Conservation (phyloP, 2,113 vertebrate species). For the Xiphophorus couchianus region DNA sequence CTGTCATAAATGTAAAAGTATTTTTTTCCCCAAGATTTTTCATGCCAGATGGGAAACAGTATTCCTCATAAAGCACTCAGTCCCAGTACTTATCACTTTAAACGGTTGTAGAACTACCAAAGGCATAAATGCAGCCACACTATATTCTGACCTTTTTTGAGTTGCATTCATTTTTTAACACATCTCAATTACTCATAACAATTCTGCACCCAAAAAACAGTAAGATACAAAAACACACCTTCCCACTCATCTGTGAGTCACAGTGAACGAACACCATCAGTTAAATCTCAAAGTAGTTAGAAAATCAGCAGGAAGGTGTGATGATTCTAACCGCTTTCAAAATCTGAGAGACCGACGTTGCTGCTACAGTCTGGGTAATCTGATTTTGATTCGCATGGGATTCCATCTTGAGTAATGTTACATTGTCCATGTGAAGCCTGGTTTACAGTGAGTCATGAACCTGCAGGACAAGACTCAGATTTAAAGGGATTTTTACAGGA, state of each 20-base stretch:
- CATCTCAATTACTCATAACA: constrained; percentile 2
- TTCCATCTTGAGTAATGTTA: constrained; percentile 14
- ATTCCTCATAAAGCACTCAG: neutral
- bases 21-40: neutral
- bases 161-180: neutral
- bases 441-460: constrained; percentile 35
- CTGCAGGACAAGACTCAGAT: constrained; percentile 24
- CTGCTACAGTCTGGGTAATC: constrained; percentile 1
- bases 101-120: too few relatives aligned
- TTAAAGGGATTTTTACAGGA: constrained; percentile 15
- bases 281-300: neutral
- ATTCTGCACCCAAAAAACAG: neutral
- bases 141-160: neutral
- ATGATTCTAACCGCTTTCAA: constrained; percentile 2
- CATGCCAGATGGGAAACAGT: neutral
- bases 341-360: neutral
- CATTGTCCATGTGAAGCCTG: neutral
- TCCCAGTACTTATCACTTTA: neutral
- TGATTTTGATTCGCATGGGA: constrained; percentile 15
- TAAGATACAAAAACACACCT: constrained; percentile 22
- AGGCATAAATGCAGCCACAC: neutral
- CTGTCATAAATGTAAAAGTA: neutral
- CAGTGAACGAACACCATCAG: constrained; percentile 7
- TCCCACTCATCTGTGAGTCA: constrained; percentile 50
- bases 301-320: constrained; percentile 1